Base-by-base conservation (phyloP, 2,888 invertebrate species). In the Carcina quercana region DNA sequence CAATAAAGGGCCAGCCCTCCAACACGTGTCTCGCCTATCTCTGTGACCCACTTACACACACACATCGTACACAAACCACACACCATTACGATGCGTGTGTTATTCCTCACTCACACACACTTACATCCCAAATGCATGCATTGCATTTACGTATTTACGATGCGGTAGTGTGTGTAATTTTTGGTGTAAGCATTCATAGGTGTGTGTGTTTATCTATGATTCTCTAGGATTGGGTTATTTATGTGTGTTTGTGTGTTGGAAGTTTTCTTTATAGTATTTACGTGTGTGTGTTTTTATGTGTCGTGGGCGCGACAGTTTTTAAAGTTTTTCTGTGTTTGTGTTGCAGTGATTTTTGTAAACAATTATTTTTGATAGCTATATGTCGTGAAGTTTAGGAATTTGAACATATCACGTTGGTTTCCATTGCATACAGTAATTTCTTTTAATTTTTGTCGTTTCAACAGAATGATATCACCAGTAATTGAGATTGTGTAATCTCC, bases 11-110 rank as follows among this genome's bases (percentile, higher is more conserved):
- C 68, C 67, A 53, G 76, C 78, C 79, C 79, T 79, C 68, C 52
- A 63, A 79, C 80, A 82, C 80, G 82, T 80, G 80, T 79, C 70
- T 59, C 68, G 60, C 66, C 71, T 82, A 82, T 82, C 80, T 78
- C 61, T 73, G 63, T 82, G 80, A 76, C 80, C 80, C 61, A 82
- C 62, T 80, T 82, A 74, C 80, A 30, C 73, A 64, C 74, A 76
- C 73, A 54, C 5, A 5, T 30, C 37, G 50, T 13, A 24, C 38
- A 34, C 40, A 20, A 20, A 20, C n/a, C 20, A 20, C 20, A 20
- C 8, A 20, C n/a, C 8, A 20, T 20, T 20, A 20, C 8, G 10
- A 20, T 20, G 42, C 53, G 53, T 29, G 53, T 24, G 24, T 24
- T 11, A 10, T 24, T n/a, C 12, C 10, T 7, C 7, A 17, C 17